phyloP scores from a whole-genome alignment of 2,888 invertebrate species.

The Cabera pusaria region DNA sequence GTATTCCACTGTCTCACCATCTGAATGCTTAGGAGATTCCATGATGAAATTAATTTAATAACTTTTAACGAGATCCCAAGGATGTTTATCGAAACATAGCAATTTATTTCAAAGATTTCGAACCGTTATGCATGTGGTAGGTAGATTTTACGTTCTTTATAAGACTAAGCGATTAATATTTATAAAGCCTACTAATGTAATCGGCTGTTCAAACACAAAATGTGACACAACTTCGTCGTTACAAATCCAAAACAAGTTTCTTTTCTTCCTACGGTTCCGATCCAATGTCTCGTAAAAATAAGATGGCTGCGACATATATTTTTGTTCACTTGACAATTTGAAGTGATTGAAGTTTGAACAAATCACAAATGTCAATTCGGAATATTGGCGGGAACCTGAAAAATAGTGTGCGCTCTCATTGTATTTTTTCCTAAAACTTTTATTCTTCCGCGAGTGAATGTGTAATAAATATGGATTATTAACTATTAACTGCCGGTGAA shows the following conservation, averaged over 20 bases:
- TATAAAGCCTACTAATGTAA: constrained; percentile 36
- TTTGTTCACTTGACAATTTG: too few species aligned
- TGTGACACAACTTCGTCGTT: constrained; percentile 60
- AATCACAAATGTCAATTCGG: too few species aligned
- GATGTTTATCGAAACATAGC: constrained; percentile 58
- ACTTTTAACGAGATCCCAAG: constrained; percentile 54
- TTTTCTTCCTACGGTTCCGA: constrained; percentile 28
- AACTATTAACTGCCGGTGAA: too few species aligned
- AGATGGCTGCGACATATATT: constrained; percentile 48
- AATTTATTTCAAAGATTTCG: constrained; percentile 41
- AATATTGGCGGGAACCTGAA: too few species aligned
- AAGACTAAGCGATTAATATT: constrained; percentile 34
- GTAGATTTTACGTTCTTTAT: too few species aligned
- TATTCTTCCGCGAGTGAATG: too few species aligned
- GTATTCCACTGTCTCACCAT: constrained; percentile 75
- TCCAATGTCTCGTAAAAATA: constrained; percentile 38
- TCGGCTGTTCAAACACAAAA: constrained; percentile 62
- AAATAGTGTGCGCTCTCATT: too few species aligned
- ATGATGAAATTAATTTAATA: constrained; percentile 47
- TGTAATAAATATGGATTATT: too few species aligned
- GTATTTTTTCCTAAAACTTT: too few species aligned
- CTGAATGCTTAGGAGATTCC: constrained; percentile 70
- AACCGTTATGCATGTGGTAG: constrained; percentile 32
- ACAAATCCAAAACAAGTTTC: constrained; percentile 54
- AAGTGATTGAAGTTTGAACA: too few species aligned